Base-by-base conservation (phyloP, 2,888 invertebrate species). In the Nowickia ferox region DNA sequence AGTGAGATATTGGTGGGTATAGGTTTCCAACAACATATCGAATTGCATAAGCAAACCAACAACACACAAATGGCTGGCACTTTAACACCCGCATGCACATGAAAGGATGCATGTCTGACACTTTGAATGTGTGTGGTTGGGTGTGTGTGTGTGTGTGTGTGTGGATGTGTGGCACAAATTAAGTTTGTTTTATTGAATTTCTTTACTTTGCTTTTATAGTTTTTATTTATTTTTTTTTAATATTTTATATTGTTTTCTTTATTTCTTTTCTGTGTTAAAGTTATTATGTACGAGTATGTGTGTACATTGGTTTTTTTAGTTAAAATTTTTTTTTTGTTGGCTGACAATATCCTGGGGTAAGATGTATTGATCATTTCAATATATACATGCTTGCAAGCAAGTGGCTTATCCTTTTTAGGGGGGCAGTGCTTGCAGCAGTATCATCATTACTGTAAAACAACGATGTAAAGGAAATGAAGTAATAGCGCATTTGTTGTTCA, bases 171-270 rank as follows among this genome's bases (percentile, higher is more conserved):
- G 65, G 48, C 66, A 76, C 61, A 80, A 80, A 84, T 76, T 84
- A 57, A 84, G 75, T 84, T 84, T 84, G 71, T 80, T 84, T 76
- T 84, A 84, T 84, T 80, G 76, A 76, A 84, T 84, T 84, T 84
- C 78, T 72, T 68, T 74, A 55, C 53, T 40, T 63, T 17, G 48
- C 38, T 72, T 40, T 81, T 57, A 30, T 42, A 13, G 44, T 75
- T 44, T 51, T 68, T 75, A 6, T 30, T 30, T n/a, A n/a, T n/a
- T 30, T 6, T 30, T 6, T 30, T 5, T 30, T 30, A 6, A 68
- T 30, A 9, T 75, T 75, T 75, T 66, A 72, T 55, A 65, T 15
- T 46, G 13, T 19, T 44, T 61, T 30, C 44, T 61, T 57, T 66
- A 13, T 13, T 57, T 57, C 38, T 72, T 11, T 53, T 6, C 46